Evolutionary conservation across 2,888 invertebrate species (phyloP), one percentile per base, ranked within the genome.

Genomic region (Pimpla rufipes): DNA sequence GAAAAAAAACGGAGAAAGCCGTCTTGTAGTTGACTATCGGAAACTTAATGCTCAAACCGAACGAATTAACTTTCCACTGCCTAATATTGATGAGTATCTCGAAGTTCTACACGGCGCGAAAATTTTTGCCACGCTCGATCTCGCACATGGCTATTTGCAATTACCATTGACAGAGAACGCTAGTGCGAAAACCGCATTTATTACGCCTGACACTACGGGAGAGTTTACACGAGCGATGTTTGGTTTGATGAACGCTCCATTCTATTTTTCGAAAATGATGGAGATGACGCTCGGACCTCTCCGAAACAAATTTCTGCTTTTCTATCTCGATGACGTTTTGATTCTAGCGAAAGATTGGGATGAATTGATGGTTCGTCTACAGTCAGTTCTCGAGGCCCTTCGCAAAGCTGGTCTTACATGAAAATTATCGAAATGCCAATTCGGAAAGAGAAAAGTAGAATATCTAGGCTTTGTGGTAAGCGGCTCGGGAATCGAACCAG

Each of bases 221-320:
- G 90, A 93, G 79, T 92, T 89, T 57, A 87, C 90, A 5, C 79
- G 90, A 0, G 90, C 93, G 90, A 91, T 91, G 0, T 94, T 93
- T 73, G 93, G 93, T 0, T 85, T 93, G 0, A 85, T 87, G 0
- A 93, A 93, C 79, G 92, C 93, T 0, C 92, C 92, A 0, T 87
- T 90, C 0, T 89, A 90, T 0, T 93, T 93, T 77, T 91, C 92
- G 55, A 84, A 89, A 18, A 85, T 91, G 80, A 92, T 93, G 82
- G 88, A 91, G 47, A 81, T 85, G n/a, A 85, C 89, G 0, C 64
- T 90, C 0, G 67, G 67, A 2, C 76, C 83, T 0, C 42, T 81
- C 3, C 55, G 76, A 5, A 57, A 70, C 6, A 74, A 45, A 7
- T 45, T 37, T 59, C 57, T 81, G 10, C 40, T 89, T 7, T 67